A percentile compares a stretch with the other conserved stretches of the same genome.
Conservation (phyloP, 2,888 invertebrate species). For the Cylindroiulus punctatus region DNA sequence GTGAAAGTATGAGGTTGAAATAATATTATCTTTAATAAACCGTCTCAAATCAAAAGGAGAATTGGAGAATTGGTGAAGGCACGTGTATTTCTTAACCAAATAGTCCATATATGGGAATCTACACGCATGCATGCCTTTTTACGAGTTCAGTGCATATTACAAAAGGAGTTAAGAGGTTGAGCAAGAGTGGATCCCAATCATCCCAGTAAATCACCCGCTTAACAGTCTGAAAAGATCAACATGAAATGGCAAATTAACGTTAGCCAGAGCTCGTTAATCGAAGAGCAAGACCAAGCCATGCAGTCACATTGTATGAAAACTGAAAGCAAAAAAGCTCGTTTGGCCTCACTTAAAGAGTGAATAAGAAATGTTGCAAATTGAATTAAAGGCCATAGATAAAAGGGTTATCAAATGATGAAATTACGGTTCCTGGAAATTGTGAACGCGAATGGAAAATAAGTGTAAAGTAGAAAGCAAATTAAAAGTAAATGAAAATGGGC, state of each 20-base stretch:
- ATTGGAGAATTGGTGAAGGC: too few species aligned
- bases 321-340: not conserved
- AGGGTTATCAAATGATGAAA: not conserved
- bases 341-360: not conserved
- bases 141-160: not conserved
- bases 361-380: not conserved
- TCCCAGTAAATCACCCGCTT: slow-evolving; percentile 6
- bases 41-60: not conserved
- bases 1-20: not conserved
- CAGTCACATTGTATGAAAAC: not conserved
- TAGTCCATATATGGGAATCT: not conserved
- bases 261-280: slow-evolving; percentile 39
- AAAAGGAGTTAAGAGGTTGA: not conserved
- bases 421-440: too few species aligned
- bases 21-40: not conserved
- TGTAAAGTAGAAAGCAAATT: not conserved
- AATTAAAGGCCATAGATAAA: slow-evolving; percentile 13
- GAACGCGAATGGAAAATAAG: not conserved
- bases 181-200: slow-evolving; percentile 28
- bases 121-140: not conserved
- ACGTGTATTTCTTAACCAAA: not conserved
- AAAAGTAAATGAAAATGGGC: slow-evolving; percentile 13
- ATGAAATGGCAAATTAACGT: slow-evolving; percentile 38
- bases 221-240: slow-evolving; percentile 33
- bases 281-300: not conserved